A percentile compares a stretch with the other conserved stretches of the same genome.
These are phyloP conservation scores for Calyptommatus sinebrachiatus DNA, from an alignment of 2,113 vertebrate genomes.

Conservation along the genomic window DNA sequence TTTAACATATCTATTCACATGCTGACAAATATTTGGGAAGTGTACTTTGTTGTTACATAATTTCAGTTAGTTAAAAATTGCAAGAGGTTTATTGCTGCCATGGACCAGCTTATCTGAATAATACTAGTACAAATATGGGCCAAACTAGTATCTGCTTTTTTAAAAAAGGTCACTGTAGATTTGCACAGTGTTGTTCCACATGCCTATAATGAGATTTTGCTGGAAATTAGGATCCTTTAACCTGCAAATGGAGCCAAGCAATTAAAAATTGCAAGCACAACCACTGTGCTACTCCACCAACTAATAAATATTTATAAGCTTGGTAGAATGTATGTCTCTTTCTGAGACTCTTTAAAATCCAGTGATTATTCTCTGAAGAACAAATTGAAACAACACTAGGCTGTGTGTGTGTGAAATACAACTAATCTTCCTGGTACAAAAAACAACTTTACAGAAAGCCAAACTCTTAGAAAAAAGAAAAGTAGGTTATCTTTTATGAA, in stretches of 20 bases:
- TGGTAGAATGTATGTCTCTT: not conserved
- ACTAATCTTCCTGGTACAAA: not conserved
- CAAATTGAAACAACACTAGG: not conserved
- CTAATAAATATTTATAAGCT: not conserved
- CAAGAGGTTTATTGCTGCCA: too few species aligned
- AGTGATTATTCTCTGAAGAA: not conserved
- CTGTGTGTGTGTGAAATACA: not conserved
- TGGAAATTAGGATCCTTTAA: slow-evolving; percentile 56
- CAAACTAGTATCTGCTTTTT: slow-evolving; percentile 4
- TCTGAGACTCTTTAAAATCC: not conserved
- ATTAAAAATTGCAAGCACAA: slow-evolving; percentile 53
- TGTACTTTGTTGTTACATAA: too few species aligned
- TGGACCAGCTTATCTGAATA: not conserved
- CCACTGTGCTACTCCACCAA: slow-evolving; percentile 26
- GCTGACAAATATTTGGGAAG: not conserved
- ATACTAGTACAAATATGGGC: not conserved
- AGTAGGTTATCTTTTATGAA: not conserved
- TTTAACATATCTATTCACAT: not conserved
- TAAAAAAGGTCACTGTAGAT: slow-evolving; percentile 39
- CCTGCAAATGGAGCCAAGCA: slow-evolving; percentile 61
- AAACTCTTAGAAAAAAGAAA: not conserved
- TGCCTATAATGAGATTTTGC: slow-evolving; percentile 58
- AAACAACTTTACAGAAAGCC: not conserved
- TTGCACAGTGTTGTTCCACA: slow-evolving; percentile 51
- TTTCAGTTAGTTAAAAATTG: too few species aligned